These are phyloP conservation scores for Limosa lapponica DNA, from an alignment of 2,797 vertebrate species.

Conservation along the genomic window DNA sequence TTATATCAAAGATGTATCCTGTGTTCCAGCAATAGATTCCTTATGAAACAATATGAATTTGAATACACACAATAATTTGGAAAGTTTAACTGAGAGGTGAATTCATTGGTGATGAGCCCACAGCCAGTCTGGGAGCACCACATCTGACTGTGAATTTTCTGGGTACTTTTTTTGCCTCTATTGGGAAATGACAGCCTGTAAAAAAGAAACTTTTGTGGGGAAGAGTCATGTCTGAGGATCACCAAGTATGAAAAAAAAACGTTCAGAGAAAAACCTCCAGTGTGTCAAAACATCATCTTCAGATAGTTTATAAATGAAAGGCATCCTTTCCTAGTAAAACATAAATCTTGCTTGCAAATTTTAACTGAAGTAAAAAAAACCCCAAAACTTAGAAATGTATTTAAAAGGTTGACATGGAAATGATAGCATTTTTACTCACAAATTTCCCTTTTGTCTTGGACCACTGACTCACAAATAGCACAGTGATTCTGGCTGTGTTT, in stretches of 20 bases:
- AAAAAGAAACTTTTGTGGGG: background rate
- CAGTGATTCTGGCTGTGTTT: background rate
- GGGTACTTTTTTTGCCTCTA: background rate
- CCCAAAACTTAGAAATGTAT: background rate
- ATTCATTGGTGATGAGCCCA: background rate
- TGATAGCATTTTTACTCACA: background rate
- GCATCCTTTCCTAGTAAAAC: background rate
- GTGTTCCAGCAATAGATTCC: background rate
- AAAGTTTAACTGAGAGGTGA: background rate
- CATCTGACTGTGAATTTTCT: background rate
- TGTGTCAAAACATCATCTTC: background rate
- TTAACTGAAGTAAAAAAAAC: background rate
- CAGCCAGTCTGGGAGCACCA: background rate
- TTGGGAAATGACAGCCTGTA: background rate
- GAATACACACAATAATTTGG: background rate
- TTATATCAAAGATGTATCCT: background rate
- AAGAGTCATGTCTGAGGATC: background rate
- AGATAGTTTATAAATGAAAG: background rate
- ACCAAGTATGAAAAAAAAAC: background rate
- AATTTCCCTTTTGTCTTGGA: background rate
- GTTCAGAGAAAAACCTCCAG: background rate
- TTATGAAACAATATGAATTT: background rate
- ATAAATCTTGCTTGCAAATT: background rate
- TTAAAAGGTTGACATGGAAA: background rate
- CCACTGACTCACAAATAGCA: background rate